Base-by-base conservation (phyloP, 2,888 invertebrate genomes). In the Nephrotoma flavescens region DNA sequence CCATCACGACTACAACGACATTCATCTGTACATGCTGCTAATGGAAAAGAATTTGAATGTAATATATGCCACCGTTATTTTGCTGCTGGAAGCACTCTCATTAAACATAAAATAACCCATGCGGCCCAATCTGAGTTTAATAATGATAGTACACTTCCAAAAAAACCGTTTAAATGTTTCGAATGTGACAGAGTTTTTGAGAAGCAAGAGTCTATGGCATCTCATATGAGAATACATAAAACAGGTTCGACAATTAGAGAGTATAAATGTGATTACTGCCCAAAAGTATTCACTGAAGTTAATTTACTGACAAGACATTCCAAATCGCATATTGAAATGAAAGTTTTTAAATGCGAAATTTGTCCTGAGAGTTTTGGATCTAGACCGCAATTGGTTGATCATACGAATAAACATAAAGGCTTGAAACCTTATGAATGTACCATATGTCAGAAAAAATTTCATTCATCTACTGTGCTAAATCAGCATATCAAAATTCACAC, bases 341-440 rank as follows among this genome's bases (percentile, higher is more conserved):
- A 92, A 87, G 92, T 92, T 0, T 92, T 92, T 87, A 91, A 91
- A 86, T 95, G 95, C 89, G 90, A 90, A 4, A 90, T 93, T 85
- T 95, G 95, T 88, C 90, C 92, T 0, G 94, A 94, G 89, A 92
- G 91, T 0, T 95, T 93, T 89, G 92, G 93, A 0, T 90, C 94
- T 85, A 92, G 92, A 0, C 93, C 94, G 86, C 94, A 94, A 88
- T 90, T 94, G 0, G 91, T 91, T 12, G 92, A 92, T 87, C 95
- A 95, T 89, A 91, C 94, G 90, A 93, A 71, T 31, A 71, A 71
- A 31, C 71, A 71, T 71, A 71, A 19, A 11, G 71, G 71, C 31
- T 71, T 71, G 9, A 71, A 71, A 4, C 71, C 71, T 31, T 71
- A 71, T 11, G 71, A 71, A 71, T 71, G 71, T 31, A 71, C 71